Base-by-base conservation (phyloP, 92 coral and sea anemone species). In the Micromussa lordhowensis region DNA sequence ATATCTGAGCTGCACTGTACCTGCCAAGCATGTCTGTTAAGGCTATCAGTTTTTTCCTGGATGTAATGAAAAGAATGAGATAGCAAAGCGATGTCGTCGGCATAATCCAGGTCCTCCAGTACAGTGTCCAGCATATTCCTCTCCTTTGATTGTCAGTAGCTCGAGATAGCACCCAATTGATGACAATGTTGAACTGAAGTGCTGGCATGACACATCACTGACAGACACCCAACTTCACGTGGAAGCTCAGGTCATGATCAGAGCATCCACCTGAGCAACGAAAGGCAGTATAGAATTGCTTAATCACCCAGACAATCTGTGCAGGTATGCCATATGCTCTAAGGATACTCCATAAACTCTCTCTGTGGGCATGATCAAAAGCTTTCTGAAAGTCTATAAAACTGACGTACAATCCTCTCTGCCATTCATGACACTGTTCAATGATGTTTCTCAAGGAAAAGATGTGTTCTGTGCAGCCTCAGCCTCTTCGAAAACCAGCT, bases 141-240 rank as follows among this genome's bases (percentile, higher is more conserved):
- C n/a, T n/a, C n/a, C n/a, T n/a, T n/a, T n/a, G n/a, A n/a, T n/a
- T n/a, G n/a, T n/a, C n/a, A n/a, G n/a, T n/a, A n/a, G n/a, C n/a
- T n/a, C n/a, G n/a, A n/a, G n/a, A n/a, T n/a, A n/a, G n/a, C n/a
- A 85, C 44, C 75, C 82, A 85, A 55, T 76, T 76, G 71, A 85
- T 76, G 44, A 57, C 49, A 51, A 36, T 79, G 71, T 75, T 76
- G 44, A 85, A 77, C 70, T 69, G 79, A 34, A 69, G n/a, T 1
- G 78, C 87, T 80, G 64, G 64, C 83, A 57, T 76, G 63, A 57
- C 34, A 8, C 82, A 86, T 38, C 59, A 59, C 82, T n/a, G 63
- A 5, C 76, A 12, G 35, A 86, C 84, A 40, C 78, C 78, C 7
- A 75, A 64, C 53, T 22, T 58, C 24, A 64, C 89, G 78, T 24